These are phyloP conservation scores for Lycia hirtaria DNA, from an alignment of 2,888 invertebrate genomes.

Conservation along the genomic window DNA sequence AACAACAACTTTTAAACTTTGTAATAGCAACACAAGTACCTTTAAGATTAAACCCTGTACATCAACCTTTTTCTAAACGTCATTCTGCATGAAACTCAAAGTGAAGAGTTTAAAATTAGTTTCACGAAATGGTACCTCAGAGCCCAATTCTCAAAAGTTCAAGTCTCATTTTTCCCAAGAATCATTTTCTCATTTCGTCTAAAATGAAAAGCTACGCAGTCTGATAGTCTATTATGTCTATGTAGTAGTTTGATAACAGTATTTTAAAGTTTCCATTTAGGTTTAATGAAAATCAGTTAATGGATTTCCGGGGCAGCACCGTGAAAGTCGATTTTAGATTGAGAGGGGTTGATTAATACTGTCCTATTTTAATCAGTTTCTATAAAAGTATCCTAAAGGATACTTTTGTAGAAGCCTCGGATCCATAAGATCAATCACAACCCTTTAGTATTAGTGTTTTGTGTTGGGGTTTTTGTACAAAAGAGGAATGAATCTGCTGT, in stretches of 20 bases:
- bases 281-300: slow-evolving; percentile 23
- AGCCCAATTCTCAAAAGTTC: slow-evolving; percentile 25
- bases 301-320: slow-evolving; percentile 17
- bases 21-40: background rate
- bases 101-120: slow-evolving; percentile 28
- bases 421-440: slow-evolving; percentile 6
- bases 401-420: background rate
- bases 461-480: background rate
- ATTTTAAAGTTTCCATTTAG: slow-evolving; percentile 24
- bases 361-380: slow-evolving; percentile 16
- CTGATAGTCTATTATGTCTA: slow-evolving; percentile 3
- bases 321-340: slow-evolving; percentile 22
- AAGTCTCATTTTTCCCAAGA: slow-evolving; percentile 24
- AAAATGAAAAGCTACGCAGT: slow-evolving; percentile 13
- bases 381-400: slow-evolving; percentile 12
- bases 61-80: slow-evolving; percentile 17
- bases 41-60: slow-evolving; percentile 5
- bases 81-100: slow-evolving; percentile 21
- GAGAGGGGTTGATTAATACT: slow-evolving; percentile 22
- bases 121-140: slow-evolving; percentile 25
- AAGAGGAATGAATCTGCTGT: background rate
- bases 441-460: slow-evolving; percentile 2
- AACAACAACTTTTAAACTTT: slow-evolving; percentile 5
- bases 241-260: slow-evolving; percentile 19
- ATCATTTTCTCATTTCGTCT: slow-evolving; percentile 18